Evolutionary conservation across 2,888 invertebrate genomes (phyloP).

Genomic region (Sesia apiformis): DNA sequence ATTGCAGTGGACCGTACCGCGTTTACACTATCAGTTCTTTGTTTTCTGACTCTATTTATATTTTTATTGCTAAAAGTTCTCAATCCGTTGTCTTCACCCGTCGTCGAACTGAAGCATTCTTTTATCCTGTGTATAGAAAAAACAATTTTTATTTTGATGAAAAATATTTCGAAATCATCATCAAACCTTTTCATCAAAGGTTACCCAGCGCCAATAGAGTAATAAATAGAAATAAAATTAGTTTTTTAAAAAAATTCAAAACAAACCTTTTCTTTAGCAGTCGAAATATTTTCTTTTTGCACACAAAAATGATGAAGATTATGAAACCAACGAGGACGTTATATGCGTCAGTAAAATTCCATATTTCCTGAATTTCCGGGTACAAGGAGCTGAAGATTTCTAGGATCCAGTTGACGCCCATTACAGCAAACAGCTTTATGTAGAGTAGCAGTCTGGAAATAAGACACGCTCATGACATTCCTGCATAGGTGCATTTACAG

Average conservation of each 20-base stretch:
- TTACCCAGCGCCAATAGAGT: no score
- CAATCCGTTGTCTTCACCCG: slow-evolving; percentile 10
- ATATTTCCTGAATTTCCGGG: slow-evolving; percentile 57
- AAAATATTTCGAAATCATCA: not conserved
- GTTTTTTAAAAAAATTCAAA: no score
- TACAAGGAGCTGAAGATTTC: slow-evolving; percentile 79
- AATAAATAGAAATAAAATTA: no score
- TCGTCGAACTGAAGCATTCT: slow-evolving; percentile 20
- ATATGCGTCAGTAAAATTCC: slow-evolving; percentile 78
- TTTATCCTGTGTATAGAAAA: slow-evolving; percentile 38
- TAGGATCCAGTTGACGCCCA: slow-evolving; percentile 85
- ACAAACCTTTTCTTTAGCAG: slow-evolving; percentile 75
- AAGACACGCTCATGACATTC: not conserved
- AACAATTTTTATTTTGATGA: slow-evolving; percentile 2
- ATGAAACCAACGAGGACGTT: slow-evolving; percentile 81
- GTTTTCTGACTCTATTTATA: slow-evolving; percentile 17
- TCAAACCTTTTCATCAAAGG: no score
- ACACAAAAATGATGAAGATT: slow-evolving; percentile 83
- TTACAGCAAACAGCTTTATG: slow-evolving; percentile 80
- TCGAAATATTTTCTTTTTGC: slow-evolving; percentile 79
- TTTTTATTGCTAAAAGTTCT: slow-evolving; percentile 18
- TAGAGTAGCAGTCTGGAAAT: slow-evolving; percentile 78
- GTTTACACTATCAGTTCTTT: slow-evolving; percentile 28
- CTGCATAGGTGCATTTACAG: no score
- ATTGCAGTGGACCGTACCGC: slow-evolving; percentile 30